Evolutionary conservation across 2,888 invertebrate species (phyloP), one percentile per base, ranked within the genome.

Genomic region (Euproctis similis): DNA sequence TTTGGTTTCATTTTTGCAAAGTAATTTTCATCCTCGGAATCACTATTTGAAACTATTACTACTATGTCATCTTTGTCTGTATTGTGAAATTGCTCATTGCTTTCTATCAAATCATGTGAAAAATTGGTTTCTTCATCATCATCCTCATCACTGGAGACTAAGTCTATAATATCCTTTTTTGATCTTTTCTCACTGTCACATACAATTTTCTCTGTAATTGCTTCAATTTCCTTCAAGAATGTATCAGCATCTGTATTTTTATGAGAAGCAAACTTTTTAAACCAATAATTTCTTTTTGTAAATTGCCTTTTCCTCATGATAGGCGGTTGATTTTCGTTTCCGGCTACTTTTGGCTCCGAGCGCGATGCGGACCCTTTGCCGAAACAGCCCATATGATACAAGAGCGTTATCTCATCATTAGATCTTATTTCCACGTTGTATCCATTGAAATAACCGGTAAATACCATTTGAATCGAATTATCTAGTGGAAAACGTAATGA

Each of bases 331-430:
- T 38, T 47, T 20, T 75, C 72, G 39, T 53, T 70, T 48, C 66
- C 75, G 14, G 64, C 66, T 38, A 68, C 75, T 14, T 62, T 69
- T 34, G 84, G 89, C 46, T 72, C 78, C 11, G 87, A 86, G 18
- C 88, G 82, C 0, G 91, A 91, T 20, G 85, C 60, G 4, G 88
- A 88, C 1, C 91, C 91, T 75, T 92, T 93, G 1, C 94, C 94
- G 71, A 91, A 94, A 60, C 86, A 91, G 1, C 94, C 94, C 86
- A 88, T 90, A 12, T 88, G 87, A 56, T 90, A 86, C 8, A 94
- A 53, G 3, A 84, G 69, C 39, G 78, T 73, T 60, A 91, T 89
- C 49, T 89, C 88, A 24, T 87, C 81, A 1, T 69, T 57, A 39
- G 90, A 82, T 22, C 65, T 74, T 14, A 94, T 76, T 49, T 89